A percentile compares a stretch with the other conserved stretches of the same genome.
Evolutionary conservation across 30 jellyfish, hydroid and myxozoan genomes (phyloP).

Genomic region (Pelagia noctiluca): DNA sequence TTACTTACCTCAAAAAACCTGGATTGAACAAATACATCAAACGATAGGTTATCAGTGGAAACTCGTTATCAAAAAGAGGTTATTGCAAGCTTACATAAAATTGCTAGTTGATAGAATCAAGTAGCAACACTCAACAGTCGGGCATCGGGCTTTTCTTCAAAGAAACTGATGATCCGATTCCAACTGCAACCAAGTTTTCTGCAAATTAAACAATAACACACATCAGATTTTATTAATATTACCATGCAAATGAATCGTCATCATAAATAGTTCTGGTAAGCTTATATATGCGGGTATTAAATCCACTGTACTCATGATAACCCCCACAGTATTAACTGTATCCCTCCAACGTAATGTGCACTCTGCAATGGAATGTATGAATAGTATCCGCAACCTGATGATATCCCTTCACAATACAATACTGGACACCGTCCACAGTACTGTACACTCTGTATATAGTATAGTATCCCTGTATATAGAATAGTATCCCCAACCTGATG

Average conservation of each 20-base stretch:
- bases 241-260: neutral
- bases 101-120: too few species aligned
- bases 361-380: neutral
- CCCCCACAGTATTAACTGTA: neutral
- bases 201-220: neutral
- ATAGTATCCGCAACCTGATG: too few species aligned
- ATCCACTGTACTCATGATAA: neutral
- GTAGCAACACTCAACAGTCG: neutral
- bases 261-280: neutral
- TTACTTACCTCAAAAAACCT: too few species aligned
- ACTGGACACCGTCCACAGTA: too few species aligned
- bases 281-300: neutral
- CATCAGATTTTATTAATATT: neutral
- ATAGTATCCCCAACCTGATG: too few species aligned
- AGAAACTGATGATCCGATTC: constrained; percentile 61
- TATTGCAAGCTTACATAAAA: too few species aligned
- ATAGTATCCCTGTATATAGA: too few species aligned
- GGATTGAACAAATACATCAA: too few species aligned
- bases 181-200: constrained; percentile 46
- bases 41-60: too few species aligned
- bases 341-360: neutral
- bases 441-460: too few species aligned
- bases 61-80: too few species aligned
- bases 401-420: too few species aligned
- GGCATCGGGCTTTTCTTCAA: constrained; percentile 8